Conservation (phyloP, 2,888 invertebrate species). For the Gastracanthus pulcherrimus region DNA sequence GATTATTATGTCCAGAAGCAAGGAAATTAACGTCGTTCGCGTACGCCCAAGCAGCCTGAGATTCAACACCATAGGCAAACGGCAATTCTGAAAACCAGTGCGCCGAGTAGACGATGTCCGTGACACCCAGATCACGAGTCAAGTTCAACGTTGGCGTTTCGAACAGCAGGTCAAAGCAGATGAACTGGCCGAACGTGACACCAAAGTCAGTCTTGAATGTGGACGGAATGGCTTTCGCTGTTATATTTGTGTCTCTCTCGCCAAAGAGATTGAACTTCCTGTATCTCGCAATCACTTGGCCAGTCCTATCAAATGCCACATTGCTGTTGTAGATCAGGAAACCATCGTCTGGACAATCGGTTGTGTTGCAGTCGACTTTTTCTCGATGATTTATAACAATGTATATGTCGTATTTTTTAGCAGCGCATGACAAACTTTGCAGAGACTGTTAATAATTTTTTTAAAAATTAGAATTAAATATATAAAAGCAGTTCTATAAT, state of each 20-base stretch:
- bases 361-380: slow-evolving; percentile 77
- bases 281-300: slow-evolving; percentile 84
- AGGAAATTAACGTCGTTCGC: slow-evolving; percentile 84
- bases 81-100: slow-evolving; percentile 93
- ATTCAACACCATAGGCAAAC: slow-evolving; percentile 84
- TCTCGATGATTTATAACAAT: slow-evolving; percentile 86
- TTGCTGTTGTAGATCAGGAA: slow-evolving; percentile 86
- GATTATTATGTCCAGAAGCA: slow-evolving; percentile 85
- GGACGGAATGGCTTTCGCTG: slow-evolving; percentile 78
- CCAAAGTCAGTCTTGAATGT: slow-evolving; percentile 87
- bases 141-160: slow-evolving; percentile 79
- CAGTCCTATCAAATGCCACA: slow-evolving; percentile 87
- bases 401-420: slow-evolving; percentile 81
- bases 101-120: slow-evolving; percentile 84
- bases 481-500: no score
- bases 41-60: slow-evolving; percentile 85
- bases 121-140: slow-evolving; percentile 79
- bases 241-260: slow-evolving; percentile 77
- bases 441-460: slow-evolving; percentile 76
- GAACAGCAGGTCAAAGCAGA: slow-evolving; percentile 91
- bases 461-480: neutral
- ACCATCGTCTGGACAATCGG: slow-evolving; percentile 79
- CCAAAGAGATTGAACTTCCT: slow-evolving; percentile 76
- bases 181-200: slow-evolving; percentile 88
- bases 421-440: slow-evolving; percentile 82